Conservation (phyloP, 1,140 invertebrate species). For the Aphelinus atriplicis region DNA sequence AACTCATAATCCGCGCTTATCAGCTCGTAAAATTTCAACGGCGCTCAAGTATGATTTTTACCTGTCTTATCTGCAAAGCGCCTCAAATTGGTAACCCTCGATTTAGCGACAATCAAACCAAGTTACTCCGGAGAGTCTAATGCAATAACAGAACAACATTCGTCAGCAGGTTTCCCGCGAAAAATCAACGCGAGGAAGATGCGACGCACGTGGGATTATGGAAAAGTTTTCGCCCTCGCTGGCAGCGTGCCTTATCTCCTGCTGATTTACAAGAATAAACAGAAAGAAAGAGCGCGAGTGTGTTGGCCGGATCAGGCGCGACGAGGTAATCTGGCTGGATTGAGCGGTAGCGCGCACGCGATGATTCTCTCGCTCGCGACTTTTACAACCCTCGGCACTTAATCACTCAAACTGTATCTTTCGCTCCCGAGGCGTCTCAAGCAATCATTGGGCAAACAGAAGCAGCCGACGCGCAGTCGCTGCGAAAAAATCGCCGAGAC, state of each 20-base stretch:
- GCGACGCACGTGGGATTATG: constrained; percentile 48
- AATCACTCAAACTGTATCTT: constrained; percentile 53
- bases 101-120: too few species aligned
- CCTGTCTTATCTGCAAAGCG: too few species aligned
- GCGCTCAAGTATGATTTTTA: too few species aligned
- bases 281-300: constrained; percentile 39
- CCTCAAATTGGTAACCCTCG: too few species aligned
- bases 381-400: constrained; percentile 56
- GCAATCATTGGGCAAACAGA: constrained; percentile 59
- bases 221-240: constrained; percentile 51
- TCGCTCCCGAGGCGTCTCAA: constrained; percentile 43
- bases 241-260: constrained; percentile 54
- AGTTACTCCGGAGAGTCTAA: not conserved
- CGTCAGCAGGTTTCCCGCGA: not conserved
- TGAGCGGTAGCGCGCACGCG: constrained; percentile 47
- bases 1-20: constrained; percentile 19
- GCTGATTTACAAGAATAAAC: constrained; percentile 66
- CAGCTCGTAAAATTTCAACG: not conserved
- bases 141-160: not conserved
- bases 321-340: constrained; percentile 60
- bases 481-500: constrained; percentile 36
- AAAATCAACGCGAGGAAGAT: not conserved
- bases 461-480: not conserved
- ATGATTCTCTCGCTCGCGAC: constrained; percentile 41
- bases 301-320: not conserved